Base-by-base conservation (phyloP, 2,113 vertebrate species). In the Gavialis gangeticus region DNA sequence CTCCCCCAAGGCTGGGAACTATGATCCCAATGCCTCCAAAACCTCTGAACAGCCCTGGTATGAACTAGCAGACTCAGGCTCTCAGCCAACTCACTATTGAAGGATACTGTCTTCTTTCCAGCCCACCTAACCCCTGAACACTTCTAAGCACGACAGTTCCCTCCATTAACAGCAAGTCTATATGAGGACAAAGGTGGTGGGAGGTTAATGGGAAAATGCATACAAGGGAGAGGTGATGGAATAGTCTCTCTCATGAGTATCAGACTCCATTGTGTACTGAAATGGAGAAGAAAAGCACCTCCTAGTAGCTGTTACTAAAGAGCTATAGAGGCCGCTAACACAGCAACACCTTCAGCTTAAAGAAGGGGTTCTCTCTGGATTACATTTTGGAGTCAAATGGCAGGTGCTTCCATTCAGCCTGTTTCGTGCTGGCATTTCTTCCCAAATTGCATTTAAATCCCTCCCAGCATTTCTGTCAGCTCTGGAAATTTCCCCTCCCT, bases 391-490 rank as follows among this genome's bases (percentile, higher is more conserved):
- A 85, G 71, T 55, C 83, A 56, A 91, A 82, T 2, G 3, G 82
- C 76, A 79, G 57, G 60, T 89, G 9, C 3, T 30, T 54, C 75
- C 3, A 0, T 77, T 71, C 84, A 94, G 84, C 79, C 86, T 8
- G 1, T 76, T 85, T 83, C 34, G 3, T 6, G 75, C 57, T 82
- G 82, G 17, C 79, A 85, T 93, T 77, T 79, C 91, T 1, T 69
- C 69, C 34, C 83, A 57, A 30, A 19, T 28, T 57, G 56, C 22
- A 21, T 30, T 57, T 77, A 90, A 93, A 85, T 95, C 96, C 95
- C 94, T 94, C 95, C 93, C 96, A 96, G 93, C 78, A 94, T 96
- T 94, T 92, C 94, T 90, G 92, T 87, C 96, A 94, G 90, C 91
- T 96, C 90, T 93, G 89, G 46, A 96, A 96, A 96, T 96, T 88